A percentile compares a stretch with the other conserved stretches of the same genome.
Evolutionary conservation across 2,797 vertebrate species (phyloP).

Genomic region (Muscicapa striata): DNA sequence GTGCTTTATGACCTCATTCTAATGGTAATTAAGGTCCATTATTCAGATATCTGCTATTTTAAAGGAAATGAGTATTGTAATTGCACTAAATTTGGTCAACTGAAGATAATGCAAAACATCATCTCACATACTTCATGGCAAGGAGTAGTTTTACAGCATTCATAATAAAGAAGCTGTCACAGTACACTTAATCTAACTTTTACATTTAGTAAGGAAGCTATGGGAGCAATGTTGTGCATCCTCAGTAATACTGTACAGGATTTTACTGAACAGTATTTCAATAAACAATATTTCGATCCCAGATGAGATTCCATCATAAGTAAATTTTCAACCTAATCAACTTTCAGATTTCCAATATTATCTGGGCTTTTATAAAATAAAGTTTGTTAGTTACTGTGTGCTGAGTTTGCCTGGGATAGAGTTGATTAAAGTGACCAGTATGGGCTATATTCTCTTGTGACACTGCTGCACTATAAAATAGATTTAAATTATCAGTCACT

Average conservation of each 20-base stretch:
- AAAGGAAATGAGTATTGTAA: slow-evolving; percentile 1
- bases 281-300: background rate
- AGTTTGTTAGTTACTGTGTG: background rate
- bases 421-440: background rate
- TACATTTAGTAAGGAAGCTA: background rate
- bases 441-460: background rate
- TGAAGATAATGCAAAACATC: background rate
- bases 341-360: background rate
- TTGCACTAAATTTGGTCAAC: background rate
- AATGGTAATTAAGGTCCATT: background rate
- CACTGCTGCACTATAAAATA: background rate
- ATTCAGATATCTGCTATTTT: slow-evolving; percentile 3
- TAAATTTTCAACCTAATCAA: background rate
- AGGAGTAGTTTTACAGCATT: background rate
- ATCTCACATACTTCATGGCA: background rate
- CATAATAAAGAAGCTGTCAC: background rate
- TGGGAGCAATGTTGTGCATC: background rate
- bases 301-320: background rate
- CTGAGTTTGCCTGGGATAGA: background rate
- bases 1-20: background rate
- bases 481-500: background rate
- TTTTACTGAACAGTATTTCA: background rate
- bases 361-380: background rate
- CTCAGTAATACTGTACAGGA: background rate
- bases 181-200: background rate